A percentile compares a stretch with the other conserved stretches of the same genome.
These are phyloP conservation scores for Sesia apiformis DNA, from an alignment of 2,888 invertebrate genomes.

Conservation along the genomic window DNA sequence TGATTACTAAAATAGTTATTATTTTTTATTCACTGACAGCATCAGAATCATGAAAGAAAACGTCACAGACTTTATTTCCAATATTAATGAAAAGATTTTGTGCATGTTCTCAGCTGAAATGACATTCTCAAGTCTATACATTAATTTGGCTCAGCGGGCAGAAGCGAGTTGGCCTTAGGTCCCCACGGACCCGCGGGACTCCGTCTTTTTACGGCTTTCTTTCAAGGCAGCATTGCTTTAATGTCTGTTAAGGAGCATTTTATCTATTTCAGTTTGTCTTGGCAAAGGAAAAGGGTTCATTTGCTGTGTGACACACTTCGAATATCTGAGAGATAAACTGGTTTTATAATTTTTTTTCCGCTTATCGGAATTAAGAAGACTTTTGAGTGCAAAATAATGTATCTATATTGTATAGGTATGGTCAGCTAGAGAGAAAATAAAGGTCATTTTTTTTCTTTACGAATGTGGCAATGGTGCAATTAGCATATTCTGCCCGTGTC, in stretches of 20 bases:
- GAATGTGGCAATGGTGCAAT: too few species aligned
- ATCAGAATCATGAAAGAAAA: too few species aligned
- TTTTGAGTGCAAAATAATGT: constrained; percentile 10
- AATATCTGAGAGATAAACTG: constrained; percentile 55
- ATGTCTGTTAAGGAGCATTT: constrained; percentile 67
- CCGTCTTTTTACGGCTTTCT: constrained; percentile 55
- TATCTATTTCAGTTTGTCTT: constrained; percentile 68
- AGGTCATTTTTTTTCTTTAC: too few species aligned
- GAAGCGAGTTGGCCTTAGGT: constrained; percentile 24
- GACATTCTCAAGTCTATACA: constrained; percentile 8
- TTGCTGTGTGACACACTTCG: constrained; percentile 56
- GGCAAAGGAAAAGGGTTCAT: constrained; percentile 60
- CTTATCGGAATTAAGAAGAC: constrained; percentile 28
- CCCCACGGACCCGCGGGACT: constrained; percentile 36
- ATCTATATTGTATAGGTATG: too few species aligned
- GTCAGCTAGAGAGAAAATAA: too few species aligned
- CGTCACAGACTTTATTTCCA: too few species aligned
- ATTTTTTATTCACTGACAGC: too few species aligned
- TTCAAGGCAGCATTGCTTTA: constrained; percentile 57
- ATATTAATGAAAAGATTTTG: too few species aligned
- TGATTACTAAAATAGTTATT: too few species aligned
- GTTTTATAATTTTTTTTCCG: constrained; percentile 47
- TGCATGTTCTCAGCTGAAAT: too few species aligned
- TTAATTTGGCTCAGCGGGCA: constrained; percentile 49
- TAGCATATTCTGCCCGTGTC: too few species aligned